phyloP scores from a whole-genome alignment of 2,888 invertebrate species.

The Asteroscopus sphinx region DNA sequence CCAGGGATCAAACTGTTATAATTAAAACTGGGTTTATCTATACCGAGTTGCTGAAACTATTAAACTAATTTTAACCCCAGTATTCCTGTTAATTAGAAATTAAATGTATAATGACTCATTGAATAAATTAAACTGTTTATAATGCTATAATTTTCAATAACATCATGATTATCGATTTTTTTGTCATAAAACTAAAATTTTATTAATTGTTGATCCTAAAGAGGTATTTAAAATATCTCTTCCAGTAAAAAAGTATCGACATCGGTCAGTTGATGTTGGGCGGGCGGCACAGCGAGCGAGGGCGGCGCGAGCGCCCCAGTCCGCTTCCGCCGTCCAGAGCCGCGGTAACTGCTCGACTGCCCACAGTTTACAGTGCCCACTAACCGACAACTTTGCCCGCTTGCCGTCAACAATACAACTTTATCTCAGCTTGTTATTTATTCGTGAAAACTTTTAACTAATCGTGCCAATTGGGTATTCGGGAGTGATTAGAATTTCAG shows the following conservation, averaged over 20 bases:
- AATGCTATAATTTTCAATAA: background rate
- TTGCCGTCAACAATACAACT: slow-evolving; percentile 33
- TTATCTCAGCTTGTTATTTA: slow-evolving; percentile 39
- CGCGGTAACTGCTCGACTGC: slow-evolving; percentile 54
- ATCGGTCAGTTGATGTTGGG: slow-evolving; percentile 62
- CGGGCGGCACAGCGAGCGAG: slow-evolving; percentile 74
- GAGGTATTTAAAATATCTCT: slow-evolving; percentile 58
- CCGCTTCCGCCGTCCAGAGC: slow-evolving; percentile 67
- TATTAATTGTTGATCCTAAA: no score
- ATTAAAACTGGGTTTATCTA: background rate
- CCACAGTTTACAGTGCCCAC: slow-evolving; percentile 26
- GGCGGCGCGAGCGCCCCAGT: slow-evolving; percentile 84
- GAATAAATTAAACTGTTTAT: no score
- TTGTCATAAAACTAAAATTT: no score
- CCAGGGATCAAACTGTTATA: background rate
- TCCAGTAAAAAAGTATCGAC: slow-evolving; percentile 66
- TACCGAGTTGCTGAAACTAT: slow-evolving; percentile 1
- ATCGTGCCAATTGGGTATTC: slow-evolving; percentile 23
- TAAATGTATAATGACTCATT: no score
- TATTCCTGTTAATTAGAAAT: no score
- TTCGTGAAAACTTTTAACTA: slow-evolving; percentile 11
- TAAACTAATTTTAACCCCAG: background rate
- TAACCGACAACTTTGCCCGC: slow-evolving; percentile 41
- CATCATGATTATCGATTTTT: no score
- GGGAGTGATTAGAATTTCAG: slow-evolving; percentile 18